These are phyloP conservation scores for Stercorarius parasiticus DNA, from an alignment of 2,113 vertebrate genomes.

Conservation along the genomic window DNA sequence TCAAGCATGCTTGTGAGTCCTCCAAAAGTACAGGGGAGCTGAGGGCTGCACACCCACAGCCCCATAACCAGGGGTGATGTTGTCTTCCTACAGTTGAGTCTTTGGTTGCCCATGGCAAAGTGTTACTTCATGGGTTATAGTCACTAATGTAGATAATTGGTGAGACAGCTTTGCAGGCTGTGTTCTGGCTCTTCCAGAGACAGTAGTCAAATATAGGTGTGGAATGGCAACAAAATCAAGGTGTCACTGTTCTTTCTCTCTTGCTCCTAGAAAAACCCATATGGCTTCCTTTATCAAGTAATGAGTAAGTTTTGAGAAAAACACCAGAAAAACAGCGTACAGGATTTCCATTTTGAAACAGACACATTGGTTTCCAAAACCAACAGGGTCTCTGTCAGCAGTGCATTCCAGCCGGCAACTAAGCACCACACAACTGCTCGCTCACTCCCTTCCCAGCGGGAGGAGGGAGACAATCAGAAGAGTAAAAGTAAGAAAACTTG, in stretches of 20 bases:
- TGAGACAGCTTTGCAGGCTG: not conserved
- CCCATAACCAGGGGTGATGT: not conserved
- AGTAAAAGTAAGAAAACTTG: not conserved
- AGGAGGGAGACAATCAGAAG: rapidly evolving
- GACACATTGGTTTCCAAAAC: not conserved
- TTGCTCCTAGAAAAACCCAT: not conserved
- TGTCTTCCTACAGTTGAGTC: not conserved
- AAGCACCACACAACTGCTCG: rapidly evolving
- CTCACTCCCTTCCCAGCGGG: rapidly evolving
- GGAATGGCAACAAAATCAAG: not conserved
- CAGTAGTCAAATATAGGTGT: not conserved
- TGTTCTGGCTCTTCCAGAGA: not conserved
- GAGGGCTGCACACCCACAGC: not conserved
- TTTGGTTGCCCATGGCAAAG: not conserved
- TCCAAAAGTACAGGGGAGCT: not conserved
- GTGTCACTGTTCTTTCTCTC: not conserved
- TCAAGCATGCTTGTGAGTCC: not conserved
- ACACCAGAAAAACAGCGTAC: not conserved
- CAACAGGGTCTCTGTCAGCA: not conserved
- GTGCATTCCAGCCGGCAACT: not conserved
- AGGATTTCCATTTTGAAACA: not conserved
- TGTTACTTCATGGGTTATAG: not conserved
- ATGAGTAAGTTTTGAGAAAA: not conserved
- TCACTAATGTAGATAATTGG: not conserved
- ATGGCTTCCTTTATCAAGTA: not conserved